These are phyloP conservation scores for Drusus annulatus DNA, from an alignment of 1,140 invertebrate genomes.

Conservation along the genomic window DNA sequence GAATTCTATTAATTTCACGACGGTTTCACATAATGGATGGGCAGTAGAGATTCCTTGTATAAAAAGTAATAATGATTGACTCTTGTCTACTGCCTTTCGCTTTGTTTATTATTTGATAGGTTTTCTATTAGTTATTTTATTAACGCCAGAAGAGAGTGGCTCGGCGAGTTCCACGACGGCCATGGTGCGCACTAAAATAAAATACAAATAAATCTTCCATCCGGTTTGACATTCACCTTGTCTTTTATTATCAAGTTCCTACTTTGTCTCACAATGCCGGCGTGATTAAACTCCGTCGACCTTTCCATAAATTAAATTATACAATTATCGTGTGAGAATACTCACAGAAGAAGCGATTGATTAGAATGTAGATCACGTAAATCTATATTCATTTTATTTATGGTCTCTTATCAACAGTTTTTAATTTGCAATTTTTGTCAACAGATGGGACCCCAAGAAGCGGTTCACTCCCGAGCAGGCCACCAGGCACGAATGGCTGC, in stretches of 20 bases:
- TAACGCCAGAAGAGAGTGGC: not conserved
- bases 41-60: no score
- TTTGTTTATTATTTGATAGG: not conserved
- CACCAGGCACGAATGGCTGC: slow-evolving; percentile 83
- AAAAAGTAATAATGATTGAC: no score
- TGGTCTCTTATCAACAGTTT: slow-evolving; percentile 15
- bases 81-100: no score
- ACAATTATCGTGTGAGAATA: not conserved
- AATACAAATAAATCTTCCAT: slow-evolving; percentile 7
- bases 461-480: slow-evolving; percentile 95
- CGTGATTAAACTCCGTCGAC: slow-evolving; percentile 22
- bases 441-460: slow-evolving; percentile 93
- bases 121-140: not conserved
- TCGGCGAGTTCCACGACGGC: not conserved
- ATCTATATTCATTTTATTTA: not conserved
- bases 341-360: no score
- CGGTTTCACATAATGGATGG: no score
- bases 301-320: not conserved
- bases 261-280: not conserved
- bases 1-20: no score
- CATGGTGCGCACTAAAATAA: not conserved
- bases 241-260: slow-evolving; percentile 14
- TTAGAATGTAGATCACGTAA: not conserved
- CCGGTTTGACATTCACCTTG: slow-evolving; percentile 37
- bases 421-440: slow-evolving; percentile 51